phyloP scores from a whole-genome alignment of 2,113 vertebrate species.

The Promerops cafer region DNA sequence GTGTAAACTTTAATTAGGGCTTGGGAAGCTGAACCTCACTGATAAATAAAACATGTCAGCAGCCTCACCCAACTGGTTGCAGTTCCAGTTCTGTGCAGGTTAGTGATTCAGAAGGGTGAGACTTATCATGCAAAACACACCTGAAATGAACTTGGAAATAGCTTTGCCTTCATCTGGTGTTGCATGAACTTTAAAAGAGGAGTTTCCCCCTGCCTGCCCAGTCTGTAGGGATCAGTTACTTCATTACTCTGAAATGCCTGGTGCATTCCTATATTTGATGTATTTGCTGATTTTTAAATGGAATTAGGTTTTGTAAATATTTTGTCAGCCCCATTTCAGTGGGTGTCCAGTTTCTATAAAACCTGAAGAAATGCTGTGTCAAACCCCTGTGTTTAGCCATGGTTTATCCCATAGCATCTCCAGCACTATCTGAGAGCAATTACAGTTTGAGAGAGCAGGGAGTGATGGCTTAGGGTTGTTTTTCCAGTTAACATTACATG shows the following conservation, averaged over 20 bases:
- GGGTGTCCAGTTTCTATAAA: conserved; percentile 16
- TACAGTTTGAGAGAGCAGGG: neutral
- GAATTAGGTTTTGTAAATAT: conserved; percentile 25
- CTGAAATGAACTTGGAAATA: neutral
- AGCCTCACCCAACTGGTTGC: neutral
- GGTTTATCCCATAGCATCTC: neutral
- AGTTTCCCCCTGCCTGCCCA: neutral
- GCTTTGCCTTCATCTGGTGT: neutral
- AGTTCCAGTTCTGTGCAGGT: neutral
- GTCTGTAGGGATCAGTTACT: neutral
- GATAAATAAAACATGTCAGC: neutral
- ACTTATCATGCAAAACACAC: neutral
- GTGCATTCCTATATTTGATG: conserved; percentile 11
- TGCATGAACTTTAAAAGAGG: neutral
- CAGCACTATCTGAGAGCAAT: neutral
- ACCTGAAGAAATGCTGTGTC: neutral
- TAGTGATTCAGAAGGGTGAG: neutral
- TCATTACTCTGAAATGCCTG: conserved; percentile 33
- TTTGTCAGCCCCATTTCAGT: conserved; percentile 13
- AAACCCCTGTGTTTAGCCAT: neutral
- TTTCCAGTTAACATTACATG: neutral
- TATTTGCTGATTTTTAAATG: conserved; percentile 20
- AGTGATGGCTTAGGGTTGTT: neutral
- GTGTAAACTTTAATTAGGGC: neutral
- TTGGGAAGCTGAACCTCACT: neutral